phyloP scores from a whole-genome alignment of 2,113 vertebrate genomes.

The Glaucidium brasilianum region DNA sequence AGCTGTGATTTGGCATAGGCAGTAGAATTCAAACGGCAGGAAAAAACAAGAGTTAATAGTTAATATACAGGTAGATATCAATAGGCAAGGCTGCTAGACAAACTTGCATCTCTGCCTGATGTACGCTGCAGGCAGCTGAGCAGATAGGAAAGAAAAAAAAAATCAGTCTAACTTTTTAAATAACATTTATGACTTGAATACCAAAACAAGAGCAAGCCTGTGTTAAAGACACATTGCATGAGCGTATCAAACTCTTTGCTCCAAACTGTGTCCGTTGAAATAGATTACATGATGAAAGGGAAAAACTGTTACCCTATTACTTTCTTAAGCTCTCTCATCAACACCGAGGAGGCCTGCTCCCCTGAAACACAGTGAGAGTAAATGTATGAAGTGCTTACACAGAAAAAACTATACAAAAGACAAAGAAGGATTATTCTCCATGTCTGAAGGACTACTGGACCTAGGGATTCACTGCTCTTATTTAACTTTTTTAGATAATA shows the following conservation, averaged over 20 bases:
- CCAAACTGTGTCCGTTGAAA: background rate
- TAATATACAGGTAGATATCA: background rate
- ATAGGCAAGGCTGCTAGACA: background rate
- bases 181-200: background rate
- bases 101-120: accelerated
- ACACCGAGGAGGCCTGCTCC: background rate
- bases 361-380: background rate
- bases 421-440: background rate
- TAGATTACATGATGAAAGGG: background rate
- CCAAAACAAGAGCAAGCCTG: background rate
- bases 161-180: background rate
- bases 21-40: background rate
- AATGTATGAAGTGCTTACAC: background rate
- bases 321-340: background rate
- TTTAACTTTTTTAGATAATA: background rate
- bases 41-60: background rate
- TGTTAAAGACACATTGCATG: background rate
- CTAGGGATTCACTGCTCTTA: background rate
- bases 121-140: background rate
- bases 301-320: background rate
- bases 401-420: background rate
- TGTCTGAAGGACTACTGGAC: background rate
- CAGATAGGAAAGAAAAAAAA: background rate
- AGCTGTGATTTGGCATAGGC: background rate
- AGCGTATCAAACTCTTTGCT: background rate